phyloP scores from a whole-genome alignment of 2,888 invertebrate species.

The Mimas tiliae region DNA sequence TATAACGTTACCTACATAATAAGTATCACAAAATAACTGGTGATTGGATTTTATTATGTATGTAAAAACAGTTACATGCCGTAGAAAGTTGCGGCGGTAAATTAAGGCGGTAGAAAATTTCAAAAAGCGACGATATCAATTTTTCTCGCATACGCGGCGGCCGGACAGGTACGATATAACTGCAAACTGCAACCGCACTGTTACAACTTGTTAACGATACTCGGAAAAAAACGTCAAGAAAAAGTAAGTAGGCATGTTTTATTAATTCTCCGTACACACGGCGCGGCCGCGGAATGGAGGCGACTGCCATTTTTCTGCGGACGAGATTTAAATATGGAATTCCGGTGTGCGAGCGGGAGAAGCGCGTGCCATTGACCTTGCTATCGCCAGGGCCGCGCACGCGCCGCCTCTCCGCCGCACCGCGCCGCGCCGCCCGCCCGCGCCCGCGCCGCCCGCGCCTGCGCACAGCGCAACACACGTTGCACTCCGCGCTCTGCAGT shows the following conservation, averaged over 20 bases:
- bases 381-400: constrained; percentile 74
- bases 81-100: constrained; percentile 34
- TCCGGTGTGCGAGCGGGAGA: constrained; percentile 84
- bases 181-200: constrained; percentile 64
- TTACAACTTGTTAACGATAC: constrained; percentile 73
- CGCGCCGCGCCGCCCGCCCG: constrained; percentile 51
- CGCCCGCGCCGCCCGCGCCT: constrained; percentile 50
- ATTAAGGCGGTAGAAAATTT: constrained; percentile 43
- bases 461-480: constrained; percentile 41
- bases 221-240: constrained; percentile 73
- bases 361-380: constrained; percentile 84
- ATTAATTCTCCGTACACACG: constrained; percentile 81
- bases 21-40: constrained; percentile 45
- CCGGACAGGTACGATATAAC: constrained; percentile 54
- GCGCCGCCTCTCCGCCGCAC: constrained; percentile 63
- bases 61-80: constrained; percentile 57
- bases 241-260: constrained; percentile 76
- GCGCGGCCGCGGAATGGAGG: constrained; percentile 74
- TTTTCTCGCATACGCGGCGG: constrained; percentile 52
- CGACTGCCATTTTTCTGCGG: constrained; percentile 84
- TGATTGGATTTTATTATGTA: constrained; percentile 51
- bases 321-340: constrained; percentile 85
- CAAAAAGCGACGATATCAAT: constrained; percentile 50
- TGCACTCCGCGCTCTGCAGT: constrained; percentile 32
- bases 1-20: constrained; percentile 39